Evolutionary conservation across 2,888 invertebrate species (phyloP).

Genomic region (Gortyna flavago): DNA sequence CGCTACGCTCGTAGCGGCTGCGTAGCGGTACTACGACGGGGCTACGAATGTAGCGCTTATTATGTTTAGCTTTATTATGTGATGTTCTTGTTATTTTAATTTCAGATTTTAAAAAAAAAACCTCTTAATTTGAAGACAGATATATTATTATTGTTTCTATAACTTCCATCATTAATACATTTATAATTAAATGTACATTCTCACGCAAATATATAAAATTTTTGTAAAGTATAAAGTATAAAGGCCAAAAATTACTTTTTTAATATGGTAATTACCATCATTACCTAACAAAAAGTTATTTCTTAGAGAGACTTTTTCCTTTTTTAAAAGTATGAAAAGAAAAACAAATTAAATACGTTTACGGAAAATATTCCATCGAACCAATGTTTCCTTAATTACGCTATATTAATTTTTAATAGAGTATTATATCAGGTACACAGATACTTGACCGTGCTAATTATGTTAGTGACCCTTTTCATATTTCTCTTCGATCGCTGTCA

Average conservation of each 20-base stretch:
- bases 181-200: slow-evolving; percentile 6
- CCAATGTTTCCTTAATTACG: slow-evolving; percentile 8
- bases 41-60: background rate
- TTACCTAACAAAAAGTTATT: slow-evolving; percentile 27
- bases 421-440: slow-evolving; percentile 1
- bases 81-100: background rate
- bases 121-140: background rate
- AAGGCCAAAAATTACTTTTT: slow-evolving; percentile 1
- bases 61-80: background rate
- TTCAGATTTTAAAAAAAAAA: too few species aligned
- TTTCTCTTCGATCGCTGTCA: background rate
- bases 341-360: slow-evolving; percentile 23
- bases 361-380: background rate
- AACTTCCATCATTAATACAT: background rate
- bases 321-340: slow-evolving; percentile 7
- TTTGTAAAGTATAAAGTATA: background rate
- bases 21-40: slow-evolving; percentile 45
- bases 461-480: background rate
- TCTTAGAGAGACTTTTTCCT: slow-evolving; percentile 15
- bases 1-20: slow-evolving; percentile 52
- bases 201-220: background rate
- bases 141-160: background rate
- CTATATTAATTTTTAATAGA: background rate
- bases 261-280: slow-evolving; percentile 22
- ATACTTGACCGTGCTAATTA: background rate